Conservation (phyloP, 2,888 invertebrate species). For the Eubasilissa splendida region DNA sequence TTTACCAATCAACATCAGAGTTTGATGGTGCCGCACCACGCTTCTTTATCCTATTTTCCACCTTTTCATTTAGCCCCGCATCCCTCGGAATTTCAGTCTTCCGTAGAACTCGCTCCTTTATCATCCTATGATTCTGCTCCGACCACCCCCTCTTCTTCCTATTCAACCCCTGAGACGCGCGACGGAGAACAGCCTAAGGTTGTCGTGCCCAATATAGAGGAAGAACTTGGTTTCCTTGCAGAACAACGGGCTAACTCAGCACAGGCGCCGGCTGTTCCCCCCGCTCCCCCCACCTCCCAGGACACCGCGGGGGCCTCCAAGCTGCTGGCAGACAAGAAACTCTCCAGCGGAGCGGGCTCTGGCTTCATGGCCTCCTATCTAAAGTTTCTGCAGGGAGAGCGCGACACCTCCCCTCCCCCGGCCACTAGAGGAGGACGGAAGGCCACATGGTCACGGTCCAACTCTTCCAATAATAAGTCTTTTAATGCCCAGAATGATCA, state of each 20-base stretch:
- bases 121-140: conserved; percentile 74
- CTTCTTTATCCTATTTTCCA: conserved; percentile 83
- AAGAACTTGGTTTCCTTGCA: conserved; percentile 87
- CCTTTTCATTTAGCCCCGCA: conserved; percentile 82
- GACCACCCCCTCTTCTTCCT: conserved; percentile 71
- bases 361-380: conserved; percentile 92
- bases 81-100: conserved; percentile 76
- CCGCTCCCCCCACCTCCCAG: conserved; percentile 68
- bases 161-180: conserved; percentile 72
- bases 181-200: conserved; percentile 86
- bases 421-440: conserved; percentile 78
- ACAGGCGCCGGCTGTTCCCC: conserved; percentile 71
- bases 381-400: conserved; percentile 87
- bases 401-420: conserved; percentile 86
- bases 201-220: conserved; percentile 90
- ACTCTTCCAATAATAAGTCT: conserved; percentile 65
- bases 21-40: conserved; percentile 80
- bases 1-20: conserved; percentile 77
- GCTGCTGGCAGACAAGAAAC: conserved; percentile 75
- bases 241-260: conserved; percentile 74
- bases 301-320: conserved; percentile 64
- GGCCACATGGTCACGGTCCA: conserved; percentile 76
- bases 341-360: conserved; percentile 76
- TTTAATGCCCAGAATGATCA: conserved; percentile 60
- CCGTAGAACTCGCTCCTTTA: conserved; percentile 78